Conservation (phyloP, 2,888 invertebrate species). For the Galerucella calmariensis region DNA sequence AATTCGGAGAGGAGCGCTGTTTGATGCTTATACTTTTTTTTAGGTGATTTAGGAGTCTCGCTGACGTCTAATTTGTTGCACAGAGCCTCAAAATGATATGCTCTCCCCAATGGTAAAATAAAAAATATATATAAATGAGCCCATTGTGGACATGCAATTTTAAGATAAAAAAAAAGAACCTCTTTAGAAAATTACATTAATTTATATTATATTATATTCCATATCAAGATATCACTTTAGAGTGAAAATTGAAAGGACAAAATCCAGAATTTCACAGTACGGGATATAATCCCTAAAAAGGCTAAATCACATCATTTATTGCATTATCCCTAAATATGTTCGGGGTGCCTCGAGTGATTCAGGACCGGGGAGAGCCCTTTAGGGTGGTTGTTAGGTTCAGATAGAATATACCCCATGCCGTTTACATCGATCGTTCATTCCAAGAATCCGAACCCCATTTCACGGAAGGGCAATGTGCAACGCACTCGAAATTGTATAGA, state of each 20-base stretch:
- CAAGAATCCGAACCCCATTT: slow-evolving; percentile 13
- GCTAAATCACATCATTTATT: background rate
- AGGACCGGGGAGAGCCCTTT: slow-evolving; percentile 4
- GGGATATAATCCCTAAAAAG: background rate
- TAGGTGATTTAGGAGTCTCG: too few species aligned
- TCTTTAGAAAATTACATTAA: too few species aligned
- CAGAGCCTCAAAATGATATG: too few species aligned
- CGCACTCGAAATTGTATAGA: slow-evolving; percentile 3
- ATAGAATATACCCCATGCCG: slow-evolving; percentile 7
- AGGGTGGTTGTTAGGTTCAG: slow-evolving; percentile 14
- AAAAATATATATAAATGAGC: too few species aligned
- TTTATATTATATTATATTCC: background rate
- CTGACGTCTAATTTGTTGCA: too few species aligned
- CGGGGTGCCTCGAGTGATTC: slow-evolving; percentile 7
- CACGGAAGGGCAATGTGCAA: slow-evolving; percentile 11
- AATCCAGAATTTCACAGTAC: background rate
- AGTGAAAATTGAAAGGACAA: background rate
- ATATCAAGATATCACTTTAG: background rate
- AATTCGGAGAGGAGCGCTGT: too few species aligned
- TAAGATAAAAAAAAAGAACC: too few species aligned
- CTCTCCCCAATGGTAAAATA: too few species aligned
- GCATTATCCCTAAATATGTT: slow-evolving; percentile 10
- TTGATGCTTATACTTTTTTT: too few species aligned
- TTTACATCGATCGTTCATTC: slow-evolving; percentile 14
- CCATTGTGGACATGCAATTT: too few species aligned